Conservation (phyloP, 2,113 vertebrate species). For the Orycteropus afer region DNA sequence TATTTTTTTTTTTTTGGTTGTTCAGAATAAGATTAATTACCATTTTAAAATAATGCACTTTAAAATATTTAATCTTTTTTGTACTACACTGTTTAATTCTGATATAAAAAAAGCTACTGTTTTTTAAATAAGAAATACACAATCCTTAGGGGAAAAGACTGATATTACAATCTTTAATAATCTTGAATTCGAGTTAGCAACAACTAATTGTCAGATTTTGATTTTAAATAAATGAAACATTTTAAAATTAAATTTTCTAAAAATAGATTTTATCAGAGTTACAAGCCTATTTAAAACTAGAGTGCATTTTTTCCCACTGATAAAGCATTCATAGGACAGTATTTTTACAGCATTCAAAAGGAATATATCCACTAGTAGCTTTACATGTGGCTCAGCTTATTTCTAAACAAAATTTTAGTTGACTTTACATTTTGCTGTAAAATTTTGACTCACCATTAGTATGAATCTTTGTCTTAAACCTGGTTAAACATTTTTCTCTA, state of each 20-base stretch:
- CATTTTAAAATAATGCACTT: conserved; percentile 86
- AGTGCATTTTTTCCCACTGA: conserved; percentile 58
- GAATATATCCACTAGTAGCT: conserved; percentile 15
- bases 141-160: conserved; percentile 59
- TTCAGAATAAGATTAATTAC: conserved; percentile 91
- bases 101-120: conserved; percentile 80
- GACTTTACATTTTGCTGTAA: conserved; percentile 58
- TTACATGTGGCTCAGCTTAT: conserved; percentile 59
- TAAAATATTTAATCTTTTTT: conserved; percentile 83
- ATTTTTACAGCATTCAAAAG: conserved; percentile 72
- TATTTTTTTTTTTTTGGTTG: conserved; percentile 85
- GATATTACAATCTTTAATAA: conserved; percentile 58
- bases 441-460: conserved; percentile 57
- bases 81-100: conserved; percentile 86
- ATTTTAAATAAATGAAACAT: conserved; percentile 74
- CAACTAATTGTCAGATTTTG: conserved; percentile 77
- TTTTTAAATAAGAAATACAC: conserved; percentile 64
- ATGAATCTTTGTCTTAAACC: conserved; percentile 70
- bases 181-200: conserved; percentile 63
- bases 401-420: conserved; percentile 61
- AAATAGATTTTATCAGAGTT: conserved; percentile 65
- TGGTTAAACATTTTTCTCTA: conserved; percentile 63
- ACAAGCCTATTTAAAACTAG: conserved; percentile 80
- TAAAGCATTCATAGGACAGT: conserved; percentile 55
- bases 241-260: conserved; percentile 64